Evolutionary conservation across 2,113 vertebrate genomes (phyloP), one percentile per base, ranked within the genome.

Genomic region (Asarcornis scutulata): DNA sequence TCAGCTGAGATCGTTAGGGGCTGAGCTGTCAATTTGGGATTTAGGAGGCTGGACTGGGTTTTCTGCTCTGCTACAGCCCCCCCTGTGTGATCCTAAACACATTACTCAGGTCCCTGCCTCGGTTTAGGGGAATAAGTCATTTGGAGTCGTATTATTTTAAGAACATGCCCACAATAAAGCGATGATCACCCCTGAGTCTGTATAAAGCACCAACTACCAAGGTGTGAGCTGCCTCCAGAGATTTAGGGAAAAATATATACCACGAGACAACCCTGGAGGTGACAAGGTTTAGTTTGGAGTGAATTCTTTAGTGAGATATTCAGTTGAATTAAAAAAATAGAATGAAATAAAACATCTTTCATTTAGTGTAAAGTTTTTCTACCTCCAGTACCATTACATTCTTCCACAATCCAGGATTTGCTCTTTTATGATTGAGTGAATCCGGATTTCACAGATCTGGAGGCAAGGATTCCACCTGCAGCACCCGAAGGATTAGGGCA

Each of bases 401-500:
- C 73, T 87, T 20, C 18, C 80, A 36, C 14, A 75, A 7, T 25
- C 11, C 25, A 78, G 7, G 18, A n/a, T 78, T 77, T 75, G 13
- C 9, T 48, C 6, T 36, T 71, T 59, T 18, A 7, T 2, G 9
- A 40, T 2, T 4, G 20, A 73, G 21, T 0, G 1, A 81, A 82
- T 17, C 7, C 2, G 16, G 36, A 59, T n/a, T 36, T 62, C 6
- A 0, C 6, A 23, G 38, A 48, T 17, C 29, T 67, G 27, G 58
- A 44, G 62, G 42, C 36, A 74, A 46, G 25, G 53, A 60, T 68
- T 76, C 86, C 12, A 36, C 3, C 1, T 50, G 34, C 13, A 26
- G 22, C 4, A 72, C 1, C 4, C 18, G 27, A 80, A 83, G 58
- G 0, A 0, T 7, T 40, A 42, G 5, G 64, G 31, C 7, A 26